Evolutionary conservation across 2,113 vertebrate species (phyloP).

Genomic region (Pseudonaja textilis): DNA sequence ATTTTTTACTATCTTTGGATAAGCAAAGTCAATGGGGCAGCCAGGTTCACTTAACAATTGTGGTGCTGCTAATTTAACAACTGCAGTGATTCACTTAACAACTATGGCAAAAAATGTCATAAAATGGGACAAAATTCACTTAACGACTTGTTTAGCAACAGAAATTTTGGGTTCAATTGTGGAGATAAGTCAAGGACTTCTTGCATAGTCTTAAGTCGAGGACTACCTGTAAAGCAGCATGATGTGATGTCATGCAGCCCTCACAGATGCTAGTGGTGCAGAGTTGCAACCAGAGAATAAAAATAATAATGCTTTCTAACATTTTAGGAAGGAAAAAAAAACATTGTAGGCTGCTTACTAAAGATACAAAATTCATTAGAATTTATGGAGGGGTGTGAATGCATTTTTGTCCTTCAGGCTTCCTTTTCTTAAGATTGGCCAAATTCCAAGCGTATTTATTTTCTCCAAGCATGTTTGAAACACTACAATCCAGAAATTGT

Average conservation of each 20-base stretch:
- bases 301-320: background rate
- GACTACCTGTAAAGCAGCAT: background rate
- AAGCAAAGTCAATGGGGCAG: no score
- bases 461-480: background rate
- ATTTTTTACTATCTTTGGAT: no score
- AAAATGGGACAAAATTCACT: background rate
- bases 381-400: background rate
- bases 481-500: background rate
- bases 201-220: background rate
- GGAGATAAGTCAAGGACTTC: background rate
- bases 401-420: background rate
- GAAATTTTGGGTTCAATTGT: background rate
- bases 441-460: background rate
- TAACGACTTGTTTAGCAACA: background rate
- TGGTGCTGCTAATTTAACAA: no score
- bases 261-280: background rate
- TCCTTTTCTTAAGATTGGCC: background rate
- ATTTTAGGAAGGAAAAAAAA: background rate
- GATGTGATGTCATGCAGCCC: background rate
- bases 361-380: background rate
- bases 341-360: background rate
- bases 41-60: no score
- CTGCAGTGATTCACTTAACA: background rate
- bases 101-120: background rate
- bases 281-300: background rate